These are phyloP conservation scores for Athripsodes cinereus DNA, from an alignment of 2,888 invertebrate species.

Conservation along the genomic window DNA sequence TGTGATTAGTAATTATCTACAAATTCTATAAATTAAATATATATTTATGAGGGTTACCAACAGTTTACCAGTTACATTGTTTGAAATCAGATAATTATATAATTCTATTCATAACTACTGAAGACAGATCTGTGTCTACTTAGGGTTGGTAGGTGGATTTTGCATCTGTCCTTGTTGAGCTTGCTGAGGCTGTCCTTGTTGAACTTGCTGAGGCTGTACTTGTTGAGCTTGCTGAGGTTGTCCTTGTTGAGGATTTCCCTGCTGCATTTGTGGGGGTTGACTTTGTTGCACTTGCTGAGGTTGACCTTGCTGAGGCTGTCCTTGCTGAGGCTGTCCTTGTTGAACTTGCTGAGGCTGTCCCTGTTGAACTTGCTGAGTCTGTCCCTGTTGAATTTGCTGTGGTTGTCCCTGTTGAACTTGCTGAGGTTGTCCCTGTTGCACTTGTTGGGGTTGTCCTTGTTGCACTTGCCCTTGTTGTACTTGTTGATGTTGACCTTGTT, in stretches of 20 bases:
- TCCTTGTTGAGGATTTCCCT: slow-evolving; percentile 30
- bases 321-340: slow-evolving; percentile 26
- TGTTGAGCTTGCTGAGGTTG: slow-evolving; percentile 18
- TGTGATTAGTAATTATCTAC: no score
- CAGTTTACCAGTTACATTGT: no score
- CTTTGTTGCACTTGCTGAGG: slow-evolving; percentile 29
- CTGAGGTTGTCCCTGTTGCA: slow-evolving; percentile 20
- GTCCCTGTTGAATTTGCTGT: slow-evolving; percentile 28
- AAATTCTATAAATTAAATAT: no score
- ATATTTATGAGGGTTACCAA: no score
- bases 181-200: neutral
- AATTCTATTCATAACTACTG: no score
- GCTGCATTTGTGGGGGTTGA: slow-evolving; percentile 29
- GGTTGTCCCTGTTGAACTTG: slow-evolving; percentile 28
- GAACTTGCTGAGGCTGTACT: slow-evolving; percentile 30
- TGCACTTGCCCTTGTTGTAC: slow-evolving; percentile 39
- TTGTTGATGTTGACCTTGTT: slow-evolving; percentile 35
- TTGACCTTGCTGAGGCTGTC: slow-evolving; percentile 28
- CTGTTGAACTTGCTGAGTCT: slow-evolving; percentile 27
- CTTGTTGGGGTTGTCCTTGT: slow-evolving; percentile 27
- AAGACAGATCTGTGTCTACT: no score
- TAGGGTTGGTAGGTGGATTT: neutral
- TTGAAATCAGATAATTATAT: no score
- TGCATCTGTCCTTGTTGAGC: neutral
- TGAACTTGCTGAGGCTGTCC: slow-evolving; percentile 21